Percentiles rank a stretch among this genome's conserved stretches.
These are phyloP conservation scores for Tipula helvola DNA, from an alignment of 2,888 invertebrate genomes.

Conservation along the genomic window DNA sequence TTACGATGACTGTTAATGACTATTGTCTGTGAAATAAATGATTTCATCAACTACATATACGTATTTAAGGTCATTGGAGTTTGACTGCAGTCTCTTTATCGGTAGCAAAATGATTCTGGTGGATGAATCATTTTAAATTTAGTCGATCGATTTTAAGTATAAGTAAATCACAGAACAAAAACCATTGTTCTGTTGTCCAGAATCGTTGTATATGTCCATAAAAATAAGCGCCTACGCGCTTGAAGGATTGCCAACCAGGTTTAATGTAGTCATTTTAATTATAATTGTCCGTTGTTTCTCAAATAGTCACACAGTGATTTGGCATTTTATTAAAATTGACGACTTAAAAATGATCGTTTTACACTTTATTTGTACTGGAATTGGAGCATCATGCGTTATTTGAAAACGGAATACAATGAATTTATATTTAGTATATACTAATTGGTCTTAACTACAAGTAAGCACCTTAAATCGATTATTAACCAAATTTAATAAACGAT, in stretches of 20 bases:
- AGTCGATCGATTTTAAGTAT: not conserved
- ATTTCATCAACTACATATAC: not conserved
- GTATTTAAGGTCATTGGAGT: not conserved
- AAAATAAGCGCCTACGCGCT: not conserved
- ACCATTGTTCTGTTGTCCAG: not conserved
- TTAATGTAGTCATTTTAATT: not conserved
- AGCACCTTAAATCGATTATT: no score
- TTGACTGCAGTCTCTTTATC: not conserved
- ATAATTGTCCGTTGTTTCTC: not conserved
- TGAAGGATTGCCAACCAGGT: not conserved
- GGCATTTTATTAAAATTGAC: not conserved
- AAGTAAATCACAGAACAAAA: not conserved
- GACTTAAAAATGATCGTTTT: no score
- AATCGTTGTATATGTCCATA: not conserved
- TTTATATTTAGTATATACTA: no score
- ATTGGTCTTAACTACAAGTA: no score
- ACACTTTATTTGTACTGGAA: no score
- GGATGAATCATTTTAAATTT: not conserved
- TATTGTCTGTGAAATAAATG: not conserved
- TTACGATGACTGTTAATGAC: not conserved
- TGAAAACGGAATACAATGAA: no score
- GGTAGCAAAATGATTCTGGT: not conserved
- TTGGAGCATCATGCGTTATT: no score
- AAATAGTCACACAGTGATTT: not conserved
- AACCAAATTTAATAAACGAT: not conserved